A percentile compares a stretch with the other conserved stretches of the same genome.
Evolutionary conservation across 2,797 vertebrate genomes (phyloP).

Genomic region (Etheostoma perlongum): DNA sequence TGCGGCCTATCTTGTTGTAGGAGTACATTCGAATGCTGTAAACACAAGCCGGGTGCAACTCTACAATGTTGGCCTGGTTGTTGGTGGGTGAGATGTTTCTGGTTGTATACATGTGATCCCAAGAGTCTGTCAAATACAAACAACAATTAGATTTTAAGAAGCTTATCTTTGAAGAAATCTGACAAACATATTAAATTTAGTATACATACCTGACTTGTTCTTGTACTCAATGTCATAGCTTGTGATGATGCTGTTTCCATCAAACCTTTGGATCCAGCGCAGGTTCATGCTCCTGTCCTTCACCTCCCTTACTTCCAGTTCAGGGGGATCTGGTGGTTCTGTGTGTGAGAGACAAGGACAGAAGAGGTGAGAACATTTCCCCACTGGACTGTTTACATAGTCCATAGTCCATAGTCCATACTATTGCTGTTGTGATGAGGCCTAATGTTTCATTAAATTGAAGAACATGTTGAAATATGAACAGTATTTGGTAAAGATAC

Average conservation of each 20-base stretch:
- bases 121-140: constrained; percentile 87
- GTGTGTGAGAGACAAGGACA: constrained; percentile 13
- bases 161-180: background rate
- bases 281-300: constrained; percentile 99
- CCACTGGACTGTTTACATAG: background rate
- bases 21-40: constrained; percentile 99
- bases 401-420: background rate
- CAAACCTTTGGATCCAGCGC: constrained; percentile 97
- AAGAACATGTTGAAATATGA: background rate
- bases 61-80: constrained; percentile 98
- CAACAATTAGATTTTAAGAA: background rate
- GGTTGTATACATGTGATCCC: constrained; percentile 98
- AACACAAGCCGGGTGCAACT: constrained; percentile 95
- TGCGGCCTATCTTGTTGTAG: constrained; percentile 98
- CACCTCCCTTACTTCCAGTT: constrained; percentile 96
- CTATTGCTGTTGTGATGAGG: background rate
- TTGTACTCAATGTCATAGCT: constrained; percentile 99
- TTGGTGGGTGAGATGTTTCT: constrained; percentile 98
- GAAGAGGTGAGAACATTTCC: background rate
- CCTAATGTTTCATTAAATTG: background rate
- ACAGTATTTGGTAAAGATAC: constrained; percentile 67
- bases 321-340: constrained; percentile 97
- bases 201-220: constrained; percentile 93
- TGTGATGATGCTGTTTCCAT: constrained; percentile 98
- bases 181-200: background rate